Evolutionary conservation across 2,797 vertebrate species (phyloP), one percentile per base, ranked within the genome.

Genomic region (Dicrostonyx torquatus): DNA sequence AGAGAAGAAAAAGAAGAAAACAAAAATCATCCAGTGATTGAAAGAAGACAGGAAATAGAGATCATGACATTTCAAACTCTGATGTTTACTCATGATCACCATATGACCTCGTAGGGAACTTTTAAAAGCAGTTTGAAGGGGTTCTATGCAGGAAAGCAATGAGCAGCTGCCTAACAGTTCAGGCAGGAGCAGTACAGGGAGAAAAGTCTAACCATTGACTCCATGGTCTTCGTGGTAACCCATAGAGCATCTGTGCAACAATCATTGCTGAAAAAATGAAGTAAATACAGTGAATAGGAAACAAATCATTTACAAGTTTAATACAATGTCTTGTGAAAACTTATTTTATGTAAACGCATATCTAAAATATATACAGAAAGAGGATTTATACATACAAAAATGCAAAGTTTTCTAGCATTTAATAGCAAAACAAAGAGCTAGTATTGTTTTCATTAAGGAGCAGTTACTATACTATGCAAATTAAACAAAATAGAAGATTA

Each of bases 41-140:
- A 82, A 92, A 45, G 17, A 77, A 7, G 75, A 78, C 43, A 76
- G 17, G 80, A 96, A 95, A 93, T 93, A 91, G 72, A 96, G 70
- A 85, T 94, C 78, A 34, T 90, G 91, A 60, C 91, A 90, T 91
- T 92, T 58, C 73, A 95, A 91, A 26, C 72, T 91, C 48, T 78
- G 48, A 93, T 64, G 13, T 34, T 40, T 85, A n/a, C 3, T 45
- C 4, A 34, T 62, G 60, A 90, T 78, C 34, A 82, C 20, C 34
- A 26, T 89, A 50, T 72, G 53, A 13, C 40, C 34, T 82, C 34
- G 84, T 48, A 31, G 6, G 8, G 22, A 95, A 87, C n/a, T 40
- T 75, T 91, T 68, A 11, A 94, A 90, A 62, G 5, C 14, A n/a
- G 24, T 50, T 84, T 5, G 48, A 34, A 64, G 31, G 4, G 2